Evolutionary conservation across 2,888 invertebrate species (phyloP), one percentile per base, ranked within the genome.

Genomic region (Parapristionchus giblindavisi): DNA sequence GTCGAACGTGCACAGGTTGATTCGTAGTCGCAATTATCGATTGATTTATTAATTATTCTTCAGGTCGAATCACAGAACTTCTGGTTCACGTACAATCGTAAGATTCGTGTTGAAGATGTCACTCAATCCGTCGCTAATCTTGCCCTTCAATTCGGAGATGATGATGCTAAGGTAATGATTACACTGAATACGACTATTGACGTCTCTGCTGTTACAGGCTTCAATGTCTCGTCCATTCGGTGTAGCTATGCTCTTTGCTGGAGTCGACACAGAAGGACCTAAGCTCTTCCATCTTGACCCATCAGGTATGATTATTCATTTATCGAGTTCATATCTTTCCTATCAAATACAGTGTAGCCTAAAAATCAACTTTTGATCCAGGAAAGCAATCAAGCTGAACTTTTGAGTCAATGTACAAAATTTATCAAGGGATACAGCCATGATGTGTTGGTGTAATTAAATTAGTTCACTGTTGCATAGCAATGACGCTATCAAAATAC

Each of bases 91-190:
- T 87, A 87, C 82, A 85, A 85, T 43, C 77, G 81, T n/a, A 87
- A 87, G 77, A 87, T 87, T 72, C 82, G 87, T 2, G 94, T 98
- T 3, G 99, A 99, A 90, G 97, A 96, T 8, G 95, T 97, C 83
- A 96, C 98, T 0, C 97, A 98, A 89, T 95, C 98, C 3, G 98
- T 99, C 1, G 97, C 98, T 56, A 97, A 98, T 89, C 90, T 99
- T 84, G 98, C 99, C n/a, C 95, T 99, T 87, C 95, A 96, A 88
- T 99, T 99, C 90, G 98, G 99, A 17, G 99, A 99, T 89, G 96
- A 96, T 81, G 96, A 97, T 88, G 94, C 94, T 86, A 95, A 96
- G 89, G 89, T 89, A 40, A 27, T 65, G 34, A 75, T 14, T 3
- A 60, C 29, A 11, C 1, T n/a, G n/a, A n/a, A n/a, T n/a, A n/a